Evolutionary conservation across 2,888 invertebrate genomes (phyloP), one percentile per base, ranked within the genome.

Genomic region (Heteropelma amictum): DNA sequence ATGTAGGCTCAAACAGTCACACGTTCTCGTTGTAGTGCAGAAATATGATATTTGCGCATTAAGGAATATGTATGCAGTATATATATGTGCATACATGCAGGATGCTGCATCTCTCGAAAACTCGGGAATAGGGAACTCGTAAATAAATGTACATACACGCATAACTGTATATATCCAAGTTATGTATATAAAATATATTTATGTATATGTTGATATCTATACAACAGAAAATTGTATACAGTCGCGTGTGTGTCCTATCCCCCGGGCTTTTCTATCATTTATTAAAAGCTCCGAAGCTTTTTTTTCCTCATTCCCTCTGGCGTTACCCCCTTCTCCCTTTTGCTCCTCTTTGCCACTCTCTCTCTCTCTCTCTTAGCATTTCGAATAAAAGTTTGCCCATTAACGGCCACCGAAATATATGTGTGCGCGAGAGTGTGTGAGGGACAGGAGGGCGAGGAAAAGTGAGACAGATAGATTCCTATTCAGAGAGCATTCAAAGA

Each of bases 371-470:
- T 60, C 65, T 68, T 53, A 51, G 53, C 77, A 54, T 63, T 63
- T 63, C 82, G 82, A 83, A 82, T 80, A 83, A 83, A 84, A 83
- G 82, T 83, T 82, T 77, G 79, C 80, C 83, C 84, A 83, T 83
- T 84, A 83, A 79, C 79, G 78, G 75, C 77, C 73, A 77, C 47
- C 65, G 51, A 70, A 76, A 54, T 64, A 77, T 64, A 45, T 51
- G 65, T 17, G 14, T 26, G 49, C 38, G 71, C 23, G 30, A 33
- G 17, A 26, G 51, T 21, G 19, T 28, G 42, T 28, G 65, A 76
- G 45, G 69, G 64, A 64, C 40, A 63, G 58, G 42, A 23, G 21
- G 21, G 38, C n/a, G 54, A 28, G 35, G 23, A 19, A 45, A 8
- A 17, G 40, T 23, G 47, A 63, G 60, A 53, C 64, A 69, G 56